Evolutionary conservation across 1,140 invertebrate genomes (phyloP), one percentile per base, ranked within the genome.

Genomic region (Leptopilina clavipes): DNA sequence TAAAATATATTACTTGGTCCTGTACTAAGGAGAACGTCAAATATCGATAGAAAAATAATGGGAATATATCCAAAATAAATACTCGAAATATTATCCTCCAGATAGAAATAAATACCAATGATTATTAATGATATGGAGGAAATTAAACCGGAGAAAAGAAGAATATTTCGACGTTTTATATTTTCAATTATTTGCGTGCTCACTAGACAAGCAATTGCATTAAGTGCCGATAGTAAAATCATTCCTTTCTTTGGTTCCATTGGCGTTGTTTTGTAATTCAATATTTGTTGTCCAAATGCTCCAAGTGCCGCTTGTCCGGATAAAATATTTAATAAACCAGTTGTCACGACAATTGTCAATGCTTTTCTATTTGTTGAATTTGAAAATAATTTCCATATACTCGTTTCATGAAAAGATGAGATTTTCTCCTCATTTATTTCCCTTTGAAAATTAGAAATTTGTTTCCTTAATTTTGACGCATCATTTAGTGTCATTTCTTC

Each of bases 1-100:
- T 65, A 65, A n/a, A 65, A 65, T 31, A 65, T 65, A 14, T 65
- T 65, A 37, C 59, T 37, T 31, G 59, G 14, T 65, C 59, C 59
- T 7, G 22, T 22, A 22, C 59, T 65, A 6, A 65, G 12, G 3
- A 31, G 25, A 7, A 31, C 1, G 14, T 65, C 59, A 3, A n/a
- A 65, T 14, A 65, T 8, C 25, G 59, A 65, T 10, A 65, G 10
- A 11, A 65, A 37, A 31, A 31, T 0, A n/a, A 37, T n/a, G 3
- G 59, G 22, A 1, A 65, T n/a, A 22, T 12, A 65, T 37, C 59
- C 12, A 5, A 65, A 22, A 65, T 14, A 31, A 1, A 3, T 40
- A 3, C 6, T 8, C 12, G 25, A 5, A 12, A n/a, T 8, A 65
- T 31, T 65, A 0, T 31, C 1, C 1, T 65, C 59, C 12, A 65